Conservation (phyloP, 2,113 vertebrate species). For the Muntiacus reevesi region DNA sequence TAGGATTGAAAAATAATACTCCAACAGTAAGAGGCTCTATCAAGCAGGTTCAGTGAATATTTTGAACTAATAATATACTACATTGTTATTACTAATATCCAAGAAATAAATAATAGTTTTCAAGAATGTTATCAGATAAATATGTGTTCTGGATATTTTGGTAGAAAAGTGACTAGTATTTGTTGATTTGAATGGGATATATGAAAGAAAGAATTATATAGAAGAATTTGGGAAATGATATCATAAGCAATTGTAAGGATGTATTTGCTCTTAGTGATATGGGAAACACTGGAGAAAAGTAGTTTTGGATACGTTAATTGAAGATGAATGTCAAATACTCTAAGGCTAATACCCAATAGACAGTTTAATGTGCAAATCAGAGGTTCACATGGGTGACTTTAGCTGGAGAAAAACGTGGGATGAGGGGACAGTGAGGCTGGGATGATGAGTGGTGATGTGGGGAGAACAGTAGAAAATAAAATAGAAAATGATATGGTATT, state of each 20-base stretch:
- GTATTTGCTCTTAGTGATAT: background rate
- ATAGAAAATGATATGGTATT: background rate
- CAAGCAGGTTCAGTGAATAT: background rate
- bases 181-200: background rate
- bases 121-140: background rate
- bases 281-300: background rate
- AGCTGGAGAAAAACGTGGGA: background rate
- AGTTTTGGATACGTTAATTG: background rate
- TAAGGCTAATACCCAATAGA: background rate
- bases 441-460: background rate
- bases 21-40: background rate
- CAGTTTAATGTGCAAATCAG: background rate
- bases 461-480: background rate
- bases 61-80: background rate
- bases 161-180: background rate
- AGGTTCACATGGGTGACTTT: background rate
- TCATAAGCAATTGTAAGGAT: background rate
- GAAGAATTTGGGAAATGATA: background rate
- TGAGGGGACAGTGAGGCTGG: background rate
- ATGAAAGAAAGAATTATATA: background rate
- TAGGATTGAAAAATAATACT: background rate
- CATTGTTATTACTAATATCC: background rate
- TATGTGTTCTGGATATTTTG: background rate
- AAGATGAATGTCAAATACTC: background rate
- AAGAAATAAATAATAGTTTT: background rate